Conservation (phyloP, 2,888 invertebrate genomes). For the Cantharis lateralis region DNA sequence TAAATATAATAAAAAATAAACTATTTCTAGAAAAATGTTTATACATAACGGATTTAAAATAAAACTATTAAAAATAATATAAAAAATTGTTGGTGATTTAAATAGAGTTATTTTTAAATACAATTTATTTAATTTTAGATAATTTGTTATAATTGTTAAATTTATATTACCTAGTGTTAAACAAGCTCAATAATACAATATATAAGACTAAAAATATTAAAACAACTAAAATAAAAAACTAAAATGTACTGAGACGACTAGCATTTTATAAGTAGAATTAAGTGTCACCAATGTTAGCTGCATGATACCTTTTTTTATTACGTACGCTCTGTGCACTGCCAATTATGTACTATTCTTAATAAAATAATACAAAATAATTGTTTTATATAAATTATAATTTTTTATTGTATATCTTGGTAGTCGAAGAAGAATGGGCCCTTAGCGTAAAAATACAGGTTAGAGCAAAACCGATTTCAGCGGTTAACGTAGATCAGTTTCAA, state of each 20-base stretch:
- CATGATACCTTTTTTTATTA: constrained; percentile 29
- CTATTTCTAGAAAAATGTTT: constrained; percentile 31
- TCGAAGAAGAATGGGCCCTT: background rate
- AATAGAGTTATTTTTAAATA: constrained; percentile 30
- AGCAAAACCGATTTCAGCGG: no score
- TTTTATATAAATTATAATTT: background rate
- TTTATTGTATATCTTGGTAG: background rate
- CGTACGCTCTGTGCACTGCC: constrained; percentile 32
- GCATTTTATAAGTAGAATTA: constrained; percentile 22
- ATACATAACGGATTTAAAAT: constrained; percentile 18
- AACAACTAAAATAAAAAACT: constrained; percentile 23
- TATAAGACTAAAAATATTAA: constrained; percentile 24
- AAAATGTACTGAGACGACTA: constrained; percentile 26
- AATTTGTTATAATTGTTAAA: constrained; percentile 22
- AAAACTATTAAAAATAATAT: constrained; percentile 15
- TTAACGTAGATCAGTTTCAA: no score
- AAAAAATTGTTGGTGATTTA: constrained; percentile 23
- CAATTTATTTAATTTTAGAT: constrained; percentile 25
- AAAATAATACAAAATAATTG: constrained; percentile 10
- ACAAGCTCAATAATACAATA: constrained; percentile 28
- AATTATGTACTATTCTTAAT: constrained; percentile 29
- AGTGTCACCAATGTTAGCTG: constrained; percentile 29
- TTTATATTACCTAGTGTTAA: constrained; percentile 19
- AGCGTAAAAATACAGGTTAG: no score
- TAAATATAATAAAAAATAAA: constrained; percentile 18